Evolutionary conservation across 1,140 invertebrate species (phyloP).

Genomic region (Orchestia grillus): DNA sequence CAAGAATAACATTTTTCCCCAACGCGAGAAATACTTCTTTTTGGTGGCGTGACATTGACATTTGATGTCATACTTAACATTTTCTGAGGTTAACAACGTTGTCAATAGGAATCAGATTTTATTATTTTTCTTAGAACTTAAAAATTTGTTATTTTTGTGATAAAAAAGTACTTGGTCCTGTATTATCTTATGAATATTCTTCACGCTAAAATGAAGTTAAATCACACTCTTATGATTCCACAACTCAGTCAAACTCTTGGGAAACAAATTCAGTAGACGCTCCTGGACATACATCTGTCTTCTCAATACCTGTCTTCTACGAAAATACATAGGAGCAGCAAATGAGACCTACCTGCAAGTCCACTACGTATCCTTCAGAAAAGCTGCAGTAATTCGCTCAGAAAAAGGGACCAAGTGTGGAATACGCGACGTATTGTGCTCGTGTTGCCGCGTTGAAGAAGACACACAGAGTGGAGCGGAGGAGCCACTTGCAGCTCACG

Average conservation of each 20-base stretch:
- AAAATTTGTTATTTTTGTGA: neutral
- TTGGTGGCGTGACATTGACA: neutral
- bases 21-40: neutral
- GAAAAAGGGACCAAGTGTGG: neutral
- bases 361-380: neutral
- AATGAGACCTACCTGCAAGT: neutral
- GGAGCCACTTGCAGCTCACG: neutral
- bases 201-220: too few relatives aligned
- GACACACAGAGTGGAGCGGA: neutral
- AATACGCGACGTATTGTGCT: neutral
- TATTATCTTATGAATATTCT: neutral
- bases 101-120: too few relatives aligned
- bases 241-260: neutral
- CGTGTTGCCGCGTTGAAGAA: neutral
- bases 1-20: neutral
- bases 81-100: too few relatives aligned
- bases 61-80: neutral
- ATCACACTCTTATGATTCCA: neutral
- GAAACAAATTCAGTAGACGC: neutral
- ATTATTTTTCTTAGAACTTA: too few relatives aligned
- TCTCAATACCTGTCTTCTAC: neutral
- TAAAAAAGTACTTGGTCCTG: neutral
- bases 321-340: neutral
- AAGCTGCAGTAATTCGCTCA: neutral
- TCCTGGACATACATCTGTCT: too few relatives aligned